Percentiles rank a stretch among this genome's conserved stretches.
Conservation (phyloP, 2,888 invertebrate genomes). For the Tanytarsus gracilentus region DNA sequence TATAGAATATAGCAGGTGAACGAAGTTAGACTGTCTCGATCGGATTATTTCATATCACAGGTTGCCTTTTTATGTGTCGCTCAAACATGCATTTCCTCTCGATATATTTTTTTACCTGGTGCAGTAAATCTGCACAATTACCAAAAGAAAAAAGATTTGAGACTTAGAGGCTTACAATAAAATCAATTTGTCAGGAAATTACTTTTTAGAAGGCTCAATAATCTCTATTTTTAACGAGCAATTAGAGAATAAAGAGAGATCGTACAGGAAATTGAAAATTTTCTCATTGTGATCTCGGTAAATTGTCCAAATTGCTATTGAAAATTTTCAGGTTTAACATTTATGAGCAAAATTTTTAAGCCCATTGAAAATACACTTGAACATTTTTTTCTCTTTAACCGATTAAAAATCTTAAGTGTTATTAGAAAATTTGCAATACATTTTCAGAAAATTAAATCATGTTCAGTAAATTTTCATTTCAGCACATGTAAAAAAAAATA, state of each 20-base stretch:
- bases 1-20: no score
- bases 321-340: neutral
- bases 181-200: slow-evolving; percentile 29
- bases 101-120: slow-evolving; percentile 5
- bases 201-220: slow-evolving; percentile 22
- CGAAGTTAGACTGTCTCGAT: neutral
- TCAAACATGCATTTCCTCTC: slow-evolving; percentile 9
- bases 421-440: no score
- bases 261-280: slow-evolving; percentile 23
- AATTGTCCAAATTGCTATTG: neutral
- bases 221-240: slow-evolving; percentile 16
- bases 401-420: no score
- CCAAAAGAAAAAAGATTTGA: neutral
- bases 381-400: no score
- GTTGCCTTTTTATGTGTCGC: neutral
- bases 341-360: neutral
- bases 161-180: slow-evolving; percentile 1
- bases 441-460: no score
- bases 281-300: neutral
- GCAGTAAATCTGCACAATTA: neutral
- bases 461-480: no score
- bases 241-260: slow-evolving; percentile 4
- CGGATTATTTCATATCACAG: neutral
- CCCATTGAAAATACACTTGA: neutral
- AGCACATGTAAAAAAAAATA: no score